Base-by-base conservation (phyloP, 2,888 invertebrate species). In the Leptopilina myrica region DNA sequence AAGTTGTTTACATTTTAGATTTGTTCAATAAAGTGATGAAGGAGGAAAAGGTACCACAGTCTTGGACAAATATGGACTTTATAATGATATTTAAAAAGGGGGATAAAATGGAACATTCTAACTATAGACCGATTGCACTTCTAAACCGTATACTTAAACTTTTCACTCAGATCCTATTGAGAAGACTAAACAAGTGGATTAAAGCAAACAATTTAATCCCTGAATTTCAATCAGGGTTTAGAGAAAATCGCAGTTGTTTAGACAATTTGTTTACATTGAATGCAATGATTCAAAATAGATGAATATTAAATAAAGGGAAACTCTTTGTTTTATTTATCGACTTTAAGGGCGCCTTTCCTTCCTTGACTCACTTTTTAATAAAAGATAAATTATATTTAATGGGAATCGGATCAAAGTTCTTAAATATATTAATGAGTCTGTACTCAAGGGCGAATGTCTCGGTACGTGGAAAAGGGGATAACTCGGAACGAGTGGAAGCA, bases 1-100 rank as follows among this genome's bases (percentile, higher is more conserved):
- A 7, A 64, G 33, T 64, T 12, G 26, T 11, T 26, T 64, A 64
- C 12, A 64, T 64, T 64, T 15, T 64, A 6, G 65, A 65, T 6
- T 12, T 65, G 12, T 65, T 65, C 5, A 65, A 65, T 65, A 65
- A 12, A 65, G 65, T 65, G 6, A 65, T 65, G 65, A n/a, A 15
- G 5, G 15, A 65, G 20, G 65, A 65, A 65, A 26, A 65, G 14
- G 15, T 65, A 15, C 65, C 26, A 5, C 65, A 65, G 15, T 26
- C 65, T n/a, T 65, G 65, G 26, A 15, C 65, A 65, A 65, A 65
- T n/a, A 65, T 65, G 65, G 65, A 65, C 14, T 6, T 15, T 15
- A n/a, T 65, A 65, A 65, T 65, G 65, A 65, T 65, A 12, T 40
- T 15, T 15, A 65, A 65, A 40, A 65, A 65, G 20, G 65, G 65